Percentiles rank a stretch among this genome's conserved stretches.
Evolutionary conservation across 2,888 invertebrate species (phyloP).

Genomic region (Apamea anceps): DNA sequence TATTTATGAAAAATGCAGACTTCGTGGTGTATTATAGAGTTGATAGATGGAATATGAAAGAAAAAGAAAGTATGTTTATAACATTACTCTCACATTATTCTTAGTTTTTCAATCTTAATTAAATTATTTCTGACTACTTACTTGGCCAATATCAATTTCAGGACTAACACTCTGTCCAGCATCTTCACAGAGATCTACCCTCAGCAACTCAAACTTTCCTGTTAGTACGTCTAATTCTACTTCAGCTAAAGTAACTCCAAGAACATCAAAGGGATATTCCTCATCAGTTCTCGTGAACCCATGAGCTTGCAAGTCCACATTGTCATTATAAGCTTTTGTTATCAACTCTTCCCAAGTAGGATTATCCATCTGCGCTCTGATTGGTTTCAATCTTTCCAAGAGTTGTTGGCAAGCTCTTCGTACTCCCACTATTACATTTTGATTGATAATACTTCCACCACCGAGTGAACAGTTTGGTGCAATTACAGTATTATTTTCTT

Average conservation of each 20-base stretch:
- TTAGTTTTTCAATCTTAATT: not conserved
- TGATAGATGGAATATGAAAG: not conserved
- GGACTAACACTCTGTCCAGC: constrained; percentile 93
- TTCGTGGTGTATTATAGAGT: too few relatives aligned
- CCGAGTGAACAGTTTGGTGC: constrained; percentile 55
- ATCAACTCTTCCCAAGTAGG: constrained; percentile 90
- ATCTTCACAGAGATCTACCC: constrained; percentile 93
- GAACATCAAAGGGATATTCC: constrained; percentile 30
- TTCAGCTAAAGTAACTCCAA: constrained; percentile 57
- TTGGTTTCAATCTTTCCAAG: constrained; percentile 76
- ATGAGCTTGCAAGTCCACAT: constrained; percentile 91
- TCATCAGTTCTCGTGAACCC: constrained; percentile 90
- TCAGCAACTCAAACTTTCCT: constrained; percentile 91
- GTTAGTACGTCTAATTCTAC: constrained; percentile 90
- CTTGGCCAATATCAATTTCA: constrained; percentile 88
- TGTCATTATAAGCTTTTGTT: constrained; percentile 84
- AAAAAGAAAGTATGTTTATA: not conserved
- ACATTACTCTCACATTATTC: not conserved
- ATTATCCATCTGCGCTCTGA: constrained; percentile 85
- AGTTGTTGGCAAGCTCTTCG: constrained; percentile 72
- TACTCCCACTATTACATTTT: constrained; percentile 76
- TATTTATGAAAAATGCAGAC: not conserved
- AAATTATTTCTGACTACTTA: constrained; percentile 20
- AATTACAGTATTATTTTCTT: constrained; percentile 59
- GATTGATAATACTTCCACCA: constrained; percentile 75